Conservation (phyloP, 2,113 vertebrate species). For the Tylochromis polylepis region DNA sequence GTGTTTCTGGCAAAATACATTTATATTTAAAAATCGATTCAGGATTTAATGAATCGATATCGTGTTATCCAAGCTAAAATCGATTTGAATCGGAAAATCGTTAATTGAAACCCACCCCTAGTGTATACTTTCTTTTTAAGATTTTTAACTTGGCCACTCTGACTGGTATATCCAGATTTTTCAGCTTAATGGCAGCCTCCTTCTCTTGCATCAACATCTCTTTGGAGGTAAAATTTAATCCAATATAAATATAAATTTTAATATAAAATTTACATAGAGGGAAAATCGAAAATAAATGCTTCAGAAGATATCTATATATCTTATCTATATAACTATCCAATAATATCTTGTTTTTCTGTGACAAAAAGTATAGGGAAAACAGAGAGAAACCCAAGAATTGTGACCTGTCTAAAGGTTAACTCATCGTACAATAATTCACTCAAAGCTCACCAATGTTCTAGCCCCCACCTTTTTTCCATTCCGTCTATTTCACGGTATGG, state of each 20-base stretch:
- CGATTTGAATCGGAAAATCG: too few species aligned
- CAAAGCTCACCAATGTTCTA: neutral
- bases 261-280: neutral
- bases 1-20: too few species aligned
- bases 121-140: too few species aligned
- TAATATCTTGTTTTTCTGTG: neutral
- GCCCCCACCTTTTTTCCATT: neutral
- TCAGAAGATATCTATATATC: neutral
- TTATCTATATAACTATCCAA: too few species aligned
- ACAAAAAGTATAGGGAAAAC: neutral
- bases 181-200: neutral
- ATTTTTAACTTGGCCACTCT: neutral
- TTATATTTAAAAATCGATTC: too few species aligned
- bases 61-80: too few species aligned
- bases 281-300: neutral
- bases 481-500: neutral
- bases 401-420: neutral
- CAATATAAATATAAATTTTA: neutral
- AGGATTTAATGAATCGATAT: too few species aligned
- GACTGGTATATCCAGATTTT: rapidly evolving
- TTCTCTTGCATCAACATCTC: neutral
- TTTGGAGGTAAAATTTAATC: rapidly evolving
- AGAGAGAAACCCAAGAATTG: neutral
- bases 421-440: neutral
- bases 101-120: too few species aligned